Evolutionary conservation across 2,888 invertebrate species (phyloP).

Genomic region (Diarsia dahlii): DNA sequence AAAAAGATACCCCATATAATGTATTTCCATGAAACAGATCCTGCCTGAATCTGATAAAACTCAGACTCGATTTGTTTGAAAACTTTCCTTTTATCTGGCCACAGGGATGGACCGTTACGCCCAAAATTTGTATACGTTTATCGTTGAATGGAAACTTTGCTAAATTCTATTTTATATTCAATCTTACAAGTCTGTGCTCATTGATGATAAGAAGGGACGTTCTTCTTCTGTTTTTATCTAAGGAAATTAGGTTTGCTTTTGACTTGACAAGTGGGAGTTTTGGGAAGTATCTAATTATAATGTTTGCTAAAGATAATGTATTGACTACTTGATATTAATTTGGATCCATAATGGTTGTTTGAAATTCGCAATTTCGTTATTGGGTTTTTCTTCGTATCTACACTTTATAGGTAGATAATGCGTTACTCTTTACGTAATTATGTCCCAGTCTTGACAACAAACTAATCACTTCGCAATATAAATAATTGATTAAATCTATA

Average conservation of each 20-base stretch:
- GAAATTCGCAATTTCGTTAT: background rate
- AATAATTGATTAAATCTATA: background rate
- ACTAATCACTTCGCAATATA: background rate
- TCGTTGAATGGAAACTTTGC: constrained; percentile 73
- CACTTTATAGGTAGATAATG: too few species aligned
- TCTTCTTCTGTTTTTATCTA: constrained; percentile 66
- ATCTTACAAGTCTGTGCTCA: constrained; percentile 74
- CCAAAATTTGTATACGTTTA: constrained; percentile 80
- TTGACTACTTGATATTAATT: constrained; percentile 27
- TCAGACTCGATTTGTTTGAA: constrained; percentile 75
- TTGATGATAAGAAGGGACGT: constrained; percentile 69
- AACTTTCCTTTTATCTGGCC: constrained; percentile 81
- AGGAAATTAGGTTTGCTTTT: constrained; percentile 61
- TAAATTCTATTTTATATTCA: constrained; percentile 79
- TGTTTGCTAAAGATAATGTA: constrained; percentile 13
- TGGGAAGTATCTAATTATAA: constrained; percentile 29
- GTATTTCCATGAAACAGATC: constrained; percentile 71
- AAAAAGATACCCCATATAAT: constrained; percentile 73
- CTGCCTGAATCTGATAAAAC: constrained; percentile 76
- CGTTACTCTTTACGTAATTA: background rate
- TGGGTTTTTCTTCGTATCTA: background rate
- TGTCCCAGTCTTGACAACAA: background rate
- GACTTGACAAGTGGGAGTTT: constrained; percentile 21
- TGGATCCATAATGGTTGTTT: constrained; percentile 1
- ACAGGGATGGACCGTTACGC: constrained; percentile 70